A percentile compares a stretch with the other conserved stretches of the same genome.
Evolutionary conservation across 2,888 invertebrate genomes (phyloP).

Genomic region (Gymnoscelis rufifasciata): DNA sequence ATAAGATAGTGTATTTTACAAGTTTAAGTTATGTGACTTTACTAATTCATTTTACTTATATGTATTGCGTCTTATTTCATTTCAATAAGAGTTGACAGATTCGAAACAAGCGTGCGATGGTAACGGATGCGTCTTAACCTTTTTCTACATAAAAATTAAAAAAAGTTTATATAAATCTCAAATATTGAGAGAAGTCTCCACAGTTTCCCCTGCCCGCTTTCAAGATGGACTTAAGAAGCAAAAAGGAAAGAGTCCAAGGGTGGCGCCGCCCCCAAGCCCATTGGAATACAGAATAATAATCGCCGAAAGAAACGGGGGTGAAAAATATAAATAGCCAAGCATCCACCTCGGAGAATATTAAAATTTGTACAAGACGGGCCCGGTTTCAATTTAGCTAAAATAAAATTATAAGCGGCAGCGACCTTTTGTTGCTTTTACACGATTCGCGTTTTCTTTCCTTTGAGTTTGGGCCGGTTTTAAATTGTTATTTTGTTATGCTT

Average conservation of each 20-base stretch:
- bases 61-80: no score
- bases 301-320: constrained; percentile 75
- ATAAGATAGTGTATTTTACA: no score
- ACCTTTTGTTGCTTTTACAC: constrained; percentile 18
- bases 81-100: no score
- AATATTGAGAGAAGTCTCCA: constrained; percentile 39
- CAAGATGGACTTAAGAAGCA: constrained; percentile 80
- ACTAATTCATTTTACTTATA: no score
- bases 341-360: constrained; percentile 68
- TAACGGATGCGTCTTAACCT: no score
- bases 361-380: constrained; percentile 69
- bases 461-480: constrained; percentile 3
- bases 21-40: no score
- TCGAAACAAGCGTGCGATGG: no score
- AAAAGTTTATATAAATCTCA: no score
- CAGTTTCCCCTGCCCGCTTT: constrained; percentile 47
- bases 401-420: constrained; percentile 57
- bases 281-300: constrained; percentile 79
- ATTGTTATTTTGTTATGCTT: constrained; percentile 6
- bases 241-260: constrained; percentile 77
- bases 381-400: constrained; percentile 66
- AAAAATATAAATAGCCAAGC: constrained; percentile 76
- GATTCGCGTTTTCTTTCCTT: constrained; percentile 19
- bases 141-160: no score
- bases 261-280: constrained; percentile 55